Evolutionary conservation across 1,140 invertebrate genomes (phyloP).

Genomic region (Procambarus clarkii): DNA sequence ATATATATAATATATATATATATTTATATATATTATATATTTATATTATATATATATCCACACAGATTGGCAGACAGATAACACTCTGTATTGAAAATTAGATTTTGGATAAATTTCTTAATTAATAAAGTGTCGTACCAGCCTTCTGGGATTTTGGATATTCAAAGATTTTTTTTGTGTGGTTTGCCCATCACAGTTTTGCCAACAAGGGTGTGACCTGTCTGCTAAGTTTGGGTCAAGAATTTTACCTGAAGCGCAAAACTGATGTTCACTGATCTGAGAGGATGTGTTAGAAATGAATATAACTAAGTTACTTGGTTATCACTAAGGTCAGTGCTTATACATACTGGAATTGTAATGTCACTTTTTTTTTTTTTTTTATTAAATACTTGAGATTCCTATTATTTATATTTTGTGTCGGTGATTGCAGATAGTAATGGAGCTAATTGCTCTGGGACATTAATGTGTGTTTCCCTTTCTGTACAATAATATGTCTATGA

Average conservation of each 20-base stretch:
- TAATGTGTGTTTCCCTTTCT: not conserved
- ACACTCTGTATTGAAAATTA: slow-evolving; percentile 44
- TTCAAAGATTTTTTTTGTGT: slow-evolving; percentile 19
- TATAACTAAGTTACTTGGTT: not conserved
- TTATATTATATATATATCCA: slow-evolving; percentile 29
- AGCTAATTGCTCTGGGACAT: not conserved
- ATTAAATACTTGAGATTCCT: not conserved
- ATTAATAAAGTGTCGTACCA: slow-evolving; percentile 44
- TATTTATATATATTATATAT: slow-evolving; percentile 50
- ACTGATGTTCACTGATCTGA: not conserved
- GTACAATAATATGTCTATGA: not conserved
- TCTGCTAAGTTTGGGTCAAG: slow-evolving; percentile 38
- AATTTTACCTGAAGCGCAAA: not conserved
- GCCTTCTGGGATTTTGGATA: slow-evolving; percentile 13
- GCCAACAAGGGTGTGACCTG: slow-evolving; percentile 40
- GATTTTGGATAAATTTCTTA: slow-evolving; percentile 24
- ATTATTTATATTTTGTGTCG: not conserved
- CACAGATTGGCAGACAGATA: slow-evolving; percentile 54
- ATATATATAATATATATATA: slow-evolving; percentile 6
- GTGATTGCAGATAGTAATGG: not conserved
- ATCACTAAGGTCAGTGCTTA: not conserved
- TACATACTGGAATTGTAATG: not conserved
- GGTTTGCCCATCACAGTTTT: slow-evolving; percentile 25
- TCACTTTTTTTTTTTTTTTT: not conserved
- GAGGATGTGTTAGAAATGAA: not conserved